Percentiles rank a stretch among this genome's conserved stretches.
Evolutionary conservation across 2,888 invertebrate species (phyloP).

Genomic region (Tachina grossa): DNA sequence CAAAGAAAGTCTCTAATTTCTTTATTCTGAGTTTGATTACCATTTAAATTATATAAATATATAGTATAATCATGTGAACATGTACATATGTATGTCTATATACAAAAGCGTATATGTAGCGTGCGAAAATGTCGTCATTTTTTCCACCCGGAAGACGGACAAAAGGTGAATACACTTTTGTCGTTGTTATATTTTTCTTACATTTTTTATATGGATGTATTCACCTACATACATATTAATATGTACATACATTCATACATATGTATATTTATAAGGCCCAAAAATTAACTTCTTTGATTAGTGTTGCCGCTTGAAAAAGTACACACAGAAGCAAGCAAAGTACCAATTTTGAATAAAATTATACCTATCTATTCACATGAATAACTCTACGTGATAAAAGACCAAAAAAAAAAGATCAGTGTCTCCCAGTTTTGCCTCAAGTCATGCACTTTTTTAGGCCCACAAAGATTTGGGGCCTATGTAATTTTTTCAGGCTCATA

Average conservation of each 20-base stretch:
- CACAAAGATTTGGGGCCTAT: too few relatives aligned
- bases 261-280: conserved; percentile 3
- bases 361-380: too few relatives aligned
- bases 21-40: too few relatives aligned
- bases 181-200: conserved; percentile 57
- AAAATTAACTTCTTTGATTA: conserved; percentile 1
- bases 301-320: too few relatives aligned
- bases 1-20: too few relatives aligned
- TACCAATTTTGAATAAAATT: too few relatives aligned
- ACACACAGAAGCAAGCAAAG: too few relatives aligned
- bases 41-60: not conserved
- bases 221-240: conserved; percentile 3
- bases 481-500: too few relatives aligned
- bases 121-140: conserved; percentile 51
- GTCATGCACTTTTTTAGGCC: too few relatives aligned
- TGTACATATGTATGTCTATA: not conserved
- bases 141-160: conserved; percentile 41
- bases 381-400: too few relatives aligned
- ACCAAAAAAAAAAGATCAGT: too few relatives aligned
- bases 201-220: conserved; percentile 34
- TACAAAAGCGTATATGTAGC: conserved; percentile 37
- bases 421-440: too few relatives aligned
- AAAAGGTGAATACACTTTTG: conserved; percentile 69
- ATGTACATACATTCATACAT: conserved; percentile 1
- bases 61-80: not conserved